Conservation (phyloP, 1,140 invertebrate species). For the Proales similis region DNA sequence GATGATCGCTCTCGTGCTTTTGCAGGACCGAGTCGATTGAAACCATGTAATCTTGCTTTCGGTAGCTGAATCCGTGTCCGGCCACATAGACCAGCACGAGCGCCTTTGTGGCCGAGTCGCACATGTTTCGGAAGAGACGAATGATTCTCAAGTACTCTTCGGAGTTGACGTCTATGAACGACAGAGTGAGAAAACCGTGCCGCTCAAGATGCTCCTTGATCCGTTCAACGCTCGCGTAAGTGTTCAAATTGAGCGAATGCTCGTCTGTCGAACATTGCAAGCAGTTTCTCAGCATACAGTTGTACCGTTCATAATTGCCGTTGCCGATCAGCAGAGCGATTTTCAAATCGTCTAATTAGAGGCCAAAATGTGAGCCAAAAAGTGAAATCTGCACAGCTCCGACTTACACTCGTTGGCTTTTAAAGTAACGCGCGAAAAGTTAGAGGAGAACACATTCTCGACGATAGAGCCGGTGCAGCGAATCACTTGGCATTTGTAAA, state of each 20-base stretch:
- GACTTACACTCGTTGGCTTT: conserved; percentile 12
- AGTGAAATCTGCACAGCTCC: background rate
- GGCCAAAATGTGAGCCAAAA: background rate
- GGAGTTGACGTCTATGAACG: conserved; percentile 21
- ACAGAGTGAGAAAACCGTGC: conserved; percentile 3
- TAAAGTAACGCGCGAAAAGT: background rate
- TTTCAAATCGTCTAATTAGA: conserved; percentile 25
- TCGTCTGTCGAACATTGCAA: conserved; percentile 4
- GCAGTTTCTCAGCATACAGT: background rate
- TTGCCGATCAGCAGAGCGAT: conserved; percentile 36
- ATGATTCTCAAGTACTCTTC: conserved; percentile 1
- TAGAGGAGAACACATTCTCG: conserved; percentile 24
- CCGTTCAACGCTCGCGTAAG: background rate
- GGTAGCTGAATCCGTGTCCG: conserved; percentile 13
- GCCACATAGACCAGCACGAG: conserved; percentile 19
- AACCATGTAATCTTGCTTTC: conserved; percentile 21
- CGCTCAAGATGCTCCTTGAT: conserved; percentile 10
- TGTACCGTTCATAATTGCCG: conserved; percentile 23
- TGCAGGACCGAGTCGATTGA: conserved; percentile 5
- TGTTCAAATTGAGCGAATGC: conserved; percentile 1
- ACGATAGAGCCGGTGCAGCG: conserved; percentile 3
- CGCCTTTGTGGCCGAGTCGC: conserved; percentile 9
- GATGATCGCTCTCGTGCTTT: conserved; percentile 12
- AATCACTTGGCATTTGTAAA: no score
- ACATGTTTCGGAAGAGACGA: conserved; percentile 11